These are phyloP conservation scores for Hestina assimilis DNA, from an alignment of 1,140 invertebrate species.

Conservation along the genomic window DNA sequence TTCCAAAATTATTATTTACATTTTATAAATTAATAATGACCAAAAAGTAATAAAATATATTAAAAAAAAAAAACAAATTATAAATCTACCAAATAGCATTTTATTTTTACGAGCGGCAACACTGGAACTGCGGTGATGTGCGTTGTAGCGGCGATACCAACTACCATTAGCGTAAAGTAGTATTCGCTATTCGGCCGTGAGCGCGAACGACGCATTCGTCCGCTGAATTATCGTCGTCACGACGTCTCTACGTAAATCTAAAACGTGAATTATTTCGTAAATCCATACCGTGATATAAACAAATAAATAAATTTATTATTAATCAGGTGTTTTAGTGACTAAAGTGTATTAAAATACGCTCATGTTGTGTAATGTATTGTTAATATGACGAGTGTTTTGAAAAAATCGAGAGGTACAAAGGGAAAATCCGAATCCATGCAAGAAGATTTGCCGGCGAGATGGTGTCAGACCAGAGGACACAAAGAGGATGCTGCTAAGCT, in stretches of 20 bases:
- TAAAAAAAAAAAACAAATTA: background rate
- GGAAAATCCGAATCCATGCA: slow-evolving; percentile 76
- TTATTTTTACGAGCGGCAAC: slow-evolving; percentile 23
- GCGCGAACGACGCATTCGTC: slow-evolving; percentile 21
- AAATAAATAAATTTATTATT: slow-evolving; percentile 3
- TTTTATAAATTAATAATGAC: too few relatives aligned
- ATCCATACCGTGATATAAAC: slow-evolving; percentile 6
- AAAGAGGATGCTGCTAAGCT: slow-evolving; percentile 84
- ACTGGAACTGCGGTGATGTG: slow-evolving; percentile 25
- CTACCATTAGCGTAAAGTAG: slow-evolving; percentile 16
- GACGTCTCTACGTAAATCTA: slow-evolving; percentile 16
- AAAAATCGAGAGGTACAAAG: slow-evolving; percentile 70
- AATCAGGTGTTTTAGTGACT: slow-evolving; percentile 27
- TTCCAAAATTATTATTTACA: too few relatives aligned
- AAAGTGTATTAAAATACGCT: slow-evolving; percentile 27
- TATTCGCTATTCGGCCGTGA: slow-evolving; percentile 16
- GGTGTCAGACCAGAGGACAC: slow-evolving; percentile 57
- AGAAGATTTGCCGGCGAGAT: slow-evolving; percentile 69
- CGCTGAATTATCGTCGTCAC: slow-evolving; percentile 17
- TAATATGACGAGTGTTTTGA: slow-evolving; percentile 75
- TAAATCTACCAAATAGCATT: slow-evolving; percentile 23
- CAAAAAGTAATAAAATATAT: too few relatives aligned
- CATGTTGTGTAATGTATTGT: slow-evolving; percentile 59
- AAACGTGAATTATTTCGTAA: slow-evolving; percentile 17
- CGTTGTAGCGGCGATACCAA: slow-evolving; percentile 24